Percentiles rank a stretch among this genome's conserved stretches.
phyloP scores from a whole-genome alignment of 2,888 invertebrate species.

The Dolichopus griseipennis region DNA sequence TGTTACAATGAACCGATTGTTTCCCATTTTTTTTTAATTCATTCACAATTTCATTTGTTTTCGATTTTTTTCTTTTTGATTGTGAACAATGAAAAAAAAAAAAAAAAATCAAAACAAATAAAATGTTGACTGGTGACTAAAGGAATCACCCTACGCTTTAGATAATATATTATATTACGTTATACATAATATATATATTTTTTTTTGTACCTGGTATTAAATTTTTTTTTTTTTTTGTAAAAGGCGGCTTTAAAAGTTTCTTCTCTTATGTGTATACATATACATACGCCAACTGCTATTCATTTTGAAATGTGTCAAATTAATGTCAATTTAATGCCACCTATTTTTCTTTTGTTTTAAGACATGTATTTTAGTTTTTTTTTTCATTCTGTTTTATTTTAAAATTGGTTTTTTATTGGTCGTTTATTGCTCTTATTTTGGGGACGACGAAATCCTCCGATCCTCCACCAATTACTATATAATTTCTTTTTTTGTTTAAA shows the following conservation, averaged over 20 bases:
- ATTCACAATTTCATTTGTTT: too few relatives aligned
- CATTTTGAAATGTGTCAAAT: slow-evolving; percentile 6
- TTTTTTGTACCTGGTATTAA: neutral
- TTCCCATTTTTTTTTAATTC: neutral
- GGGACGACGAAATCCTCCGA: too few relatives aligned
- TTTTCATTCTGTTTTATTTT: neutral
- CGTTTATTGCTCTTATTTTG: neutral
- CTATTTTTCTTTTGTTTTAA: slow-evolving; percentile 2
- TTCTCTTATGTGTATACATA: neutral
- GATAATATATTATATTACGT: neutral
- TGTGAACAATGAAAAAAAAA: too few relatives aligned
- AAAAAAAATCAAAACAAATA: too few relatives aligned
- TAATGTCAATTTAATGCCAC: slow-evolving; percentile 6
- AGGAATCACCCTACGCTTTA: neutral
- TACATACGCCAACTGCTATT: neutral
- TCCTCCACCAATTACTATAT: too few relatives aligned
- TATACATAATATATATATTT: neutral
- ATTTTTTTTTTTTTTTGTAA: neutral
- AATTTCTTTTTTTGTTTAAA: neutral
- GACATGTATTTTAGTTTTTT: neutral
- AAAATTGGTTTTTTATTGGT: neutral
- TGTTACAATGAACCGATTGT: neutral
- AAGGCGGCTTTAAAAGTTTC: neutral
- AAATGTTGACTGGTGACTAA: too few relatives aligned
- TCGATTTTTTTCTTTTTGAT: too few relatives aligned